Conservation (phyloP, 1,140 invertebrate species). For the Hylaeus anthracinus region DNA sequence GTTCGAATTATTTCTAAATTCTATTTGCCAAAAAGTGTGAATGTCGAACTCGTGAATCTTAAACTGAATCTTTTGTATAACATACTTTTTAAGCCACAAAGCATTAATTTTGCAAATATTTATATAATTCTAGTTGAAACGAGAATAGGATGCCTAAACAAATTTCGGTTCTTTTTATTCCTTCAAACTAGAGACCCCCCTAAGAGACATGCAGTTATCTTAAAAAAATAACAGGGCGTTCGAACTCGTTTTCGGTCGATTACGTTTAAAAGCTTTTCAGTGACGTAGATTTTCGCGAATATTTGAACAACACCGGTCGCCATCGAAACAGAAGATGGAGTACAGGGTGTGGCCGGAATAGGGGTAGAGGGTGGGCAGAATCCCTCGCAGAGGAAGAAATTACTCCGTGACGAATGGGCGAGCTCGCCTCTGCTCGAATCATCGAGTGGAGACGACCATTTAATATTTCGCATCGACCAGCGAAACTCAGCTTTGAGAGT, state of each 20-base stretch:
- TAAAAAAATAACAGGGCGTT: no score
- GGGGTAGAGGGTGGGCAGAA: background rate
- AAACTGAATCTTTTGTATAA: no score
- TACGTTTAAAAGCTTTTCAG: background rate
- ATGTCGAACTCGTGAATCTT: no score
- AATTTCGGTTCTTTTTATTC: no score
- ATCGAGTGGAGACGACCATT: background rate
- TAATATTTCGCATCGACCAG: slow-evolving; percentile 8
- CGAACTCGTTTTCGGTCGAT: background rate
- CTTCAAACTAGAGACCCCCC: no score
- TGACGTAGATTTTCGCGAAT: background rate
- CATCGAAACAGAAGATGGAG: background rate
- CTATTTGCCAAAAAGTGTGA: no score
- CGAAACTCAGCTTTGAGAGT: background rate
- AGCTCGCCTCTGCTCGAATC: background rate
- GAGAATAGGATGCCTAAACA: no score
- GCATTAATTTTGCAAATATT: no score
- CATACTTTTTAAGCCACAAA: no score
- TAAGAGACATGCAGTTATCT: no score
- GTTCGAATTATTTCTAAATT: no score
- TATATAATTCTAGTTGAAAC: no score
- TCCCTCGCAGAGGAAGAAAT: slow-evolving; percentile 4
- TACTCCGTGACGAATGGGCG: slow-evolving; percentile 15
- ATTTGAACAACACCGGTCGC: background rate
- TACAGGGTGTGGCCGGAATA: background rate